Evolutionary conservation across 2,888 invertebrate species (phyloP), one percentile per base, ranked within the genome.

Genomic region (Epiblema foenella): DNA sequence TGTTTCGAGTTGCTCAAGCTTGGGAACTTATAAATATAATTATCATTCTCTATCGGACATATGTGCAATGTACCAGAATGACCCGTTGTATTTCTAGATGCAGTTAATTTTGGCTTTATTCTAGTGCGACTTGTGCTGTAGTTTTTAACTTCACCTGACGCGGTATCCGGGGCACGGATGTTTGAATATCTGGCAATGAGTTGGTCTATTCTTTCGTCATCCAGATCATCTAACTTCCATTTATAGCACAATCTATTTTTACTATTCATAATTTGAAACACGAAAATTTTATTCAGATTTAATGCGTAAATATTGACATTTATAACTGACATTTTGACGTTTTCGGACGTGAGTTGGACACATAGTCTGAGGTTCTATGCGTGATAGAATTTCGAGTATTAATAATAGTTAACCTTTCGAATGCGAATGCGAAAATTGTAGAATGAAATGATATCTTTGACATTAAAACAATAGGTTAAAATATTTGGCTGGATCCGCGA

Each of bases 151-250:
- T 46, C 7, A 46, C 46, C 46, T 4, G 20, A 10, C 39, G 39
- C 20, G 20, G 10, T 18, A 18, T 15, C 18, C 15, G 15, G n/a
- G n/a, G 12, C 9, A 18, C 20, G n/a, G 39, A 64, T 33, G 20
- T 39, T 10, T 3, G 39, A 39, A 39, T 64, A 64, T 54, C 39
- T 52, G 37, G 52, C 64, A 39, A 64, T 54, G 0, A 64, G 20
- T 33, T 18, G 52, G 37, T 54, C 20, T n/a, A 64, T 39, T 24
- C 59, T 59, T 17, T 15, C 37, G 11, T 46, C 29, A 12, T 58
- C 59, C n/a, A 20, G n/a, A 24, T 49, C 58, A 10, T 67, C 51
- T 2, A 18, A 11, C 0, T 37, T 20, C 9, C 20, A n/a, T 20
- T 12, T 17, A 46, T 20, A 18, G n/a, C 37, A 20, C 2, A 4